Base-by-base conservation (phyloP, 2,113 vertebrate species). In the Cinclus mexicanus region DNA sequence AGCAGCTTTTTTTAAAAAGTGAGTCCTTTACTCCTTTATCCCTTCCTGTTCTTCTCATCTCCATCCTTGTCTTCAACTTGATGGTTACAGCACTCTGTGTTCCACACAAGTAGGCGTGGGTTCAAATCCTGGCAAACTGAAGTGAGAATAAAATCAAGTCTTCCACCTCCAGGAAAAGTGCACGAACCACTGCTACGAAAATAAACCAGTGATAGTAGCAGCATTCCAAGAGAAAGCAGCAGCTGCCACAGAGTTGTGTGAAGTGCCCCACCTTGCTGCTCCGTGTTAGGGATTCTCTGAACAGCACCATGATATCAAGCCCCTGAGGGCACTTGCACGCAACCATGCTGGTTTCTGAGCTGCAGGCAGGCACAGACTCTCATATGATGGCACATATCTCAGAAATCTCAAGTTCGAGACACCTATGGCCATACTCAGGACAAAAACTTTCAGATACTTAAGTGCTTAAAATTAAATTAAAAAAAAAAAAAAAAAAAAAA, bases 81-180 rank as follows among this genome's bases (percentile, higher is more conserved):
- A 25, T 50, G 25, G 68, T 64, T 86, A 14, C 46, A 80, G 28
- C n/a, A 31, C n/a, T 53, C n/a, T 7, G 14, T 26, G 33, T 9
- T 65, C 28, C 37, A 41, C 4, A 0, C 19, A 23, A 80, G 28
- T 7, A 92, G 55, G 28, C 0, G 0, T 60, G 44, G 22, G 53
- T 56, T 83, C 76, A 92, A 65, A 57, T 65, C n/a, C 68, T 76
- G 76, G 11, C 46, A 87, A 46, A 65, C 59, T 50, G 19, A 89
- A 86, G 55, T 76, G 50, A 74, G 50, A 80, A 57, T 47, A 64
- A 95, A 79, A 85, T 41, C 49, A 80, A 74, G 31, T 49, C 71
- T 90, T 90, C 22, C 37, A 52, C 35, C 25, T 77, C 49, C 23
- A 18, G 28, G 44, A 56, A 74, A 83, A 88, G 22, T 76, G 12